Base-by-base conservation (phyloP, 2,888 invertebrate genomes). In the Drosophila mulleri region DNA sequence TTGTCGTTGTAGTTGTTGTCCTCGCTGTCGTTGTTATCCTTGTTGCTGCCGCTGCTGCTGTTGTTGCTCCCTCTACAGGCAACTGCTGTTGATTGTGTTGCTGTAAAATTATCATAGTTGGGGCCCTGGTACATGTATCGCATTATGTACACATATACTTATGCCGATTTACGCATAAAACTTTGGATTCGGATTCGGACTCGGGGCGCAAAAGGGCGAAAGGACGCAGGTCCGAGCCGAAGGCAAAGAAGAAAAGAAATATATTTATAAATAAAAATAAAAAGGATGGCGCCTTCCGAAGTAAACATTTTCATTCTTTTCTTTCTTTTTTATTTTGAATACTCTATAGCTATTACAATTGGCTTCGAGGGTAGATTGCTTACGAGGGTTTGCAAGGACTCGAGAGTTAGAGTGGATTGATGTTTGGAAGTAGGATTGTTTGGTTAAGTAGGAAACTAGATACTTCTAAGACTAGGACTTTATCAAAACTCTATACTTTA, bases 141-240 rank as follows among this genome's bases (percentile, higher is more conserved):
- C 71, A 88, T 85, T 83, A 86, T 88, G 83, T 88, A 85, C 83
- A 88, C 83, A 88, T 83, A 80, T 83, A 88, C 86, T 88, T 88
- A 85, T 85, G 86, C 86, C 83, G 85, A 83, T 88, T 85, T 83
- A 79, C 88, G 88, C 82, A 83, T 83, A 80, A 82, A 82, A 88
- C 83, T 85, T 85, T 78, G 80, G 66, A 50, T 35, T 50, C 20
- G 14, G 35, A 35, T 14, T 50, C 32, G 35, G 32, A 35, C 32
- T 35, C 4, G 50, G 50, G 50, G 52, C 35, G 14, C 32, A 14
- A 35, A 50, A 35, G 50, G 57, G 14, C 48, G 66, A 68, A 67
- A 63, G 66, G 66, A 59, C 68, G 56, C 54, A 65, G 61, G 72
- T 65, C 68, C 72, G 72, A 57, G 74, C 75, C 80, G 80, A 86